Evolutionary conservation across 2,888 invertebrate species (phyloP).

Genomic region (Campoplex capitator): DNA sequence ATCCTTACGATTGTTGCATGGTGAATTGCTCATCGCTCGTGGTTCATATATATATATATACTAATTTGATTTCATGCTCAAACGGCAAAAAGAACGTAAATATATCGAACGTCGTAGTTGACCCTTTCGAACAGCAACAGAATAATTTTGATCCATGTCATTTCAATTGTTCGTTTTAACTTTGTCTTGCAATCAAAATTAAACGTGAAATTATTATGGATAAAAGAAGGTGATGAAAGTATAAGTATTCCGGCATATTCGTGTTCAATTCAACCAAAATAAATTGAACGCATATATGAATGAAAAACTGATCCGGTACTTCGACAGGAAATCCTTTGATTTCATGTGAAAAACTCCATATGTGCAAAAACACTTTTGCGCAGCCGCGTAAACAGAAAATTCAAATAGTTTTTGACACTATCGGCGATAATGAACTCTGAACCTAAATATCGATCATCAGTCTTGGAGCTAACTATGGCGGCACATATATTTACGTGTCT

Average conservation of each 20-base stretch:
- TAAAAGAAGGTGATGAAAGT: neutral
- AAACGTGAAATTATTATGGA: no score
- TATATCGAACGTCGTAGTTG: no score
- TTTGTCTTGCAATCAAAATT: no score
- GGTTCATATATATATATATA: no score
- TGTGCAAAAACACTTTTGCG: neutral
- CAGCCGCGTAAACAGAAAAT: conserved; percentile 34
- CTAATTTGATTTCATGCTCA: no score
- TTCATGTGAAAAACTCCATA: neutral
- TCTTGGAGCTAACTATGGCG: conserved; percentile 35
- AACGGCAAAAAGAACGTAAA: no score
- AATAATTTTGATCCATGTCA: no score
- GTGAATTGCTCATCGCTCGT: no score
- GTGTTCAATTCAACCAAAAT: neutral
- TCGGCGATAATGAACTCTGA: conserved; percentile 74
- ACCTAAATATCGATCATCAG: conserved; percentile 76
- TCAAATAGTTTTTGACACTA: conserved; percentile 56
- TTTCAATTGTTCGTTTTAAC: no score
- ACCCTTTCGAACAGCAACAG: no score
- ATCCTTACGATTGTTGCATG: no score
- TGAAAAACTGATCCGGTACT: neutral
- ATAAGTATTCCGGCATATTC: neutral
- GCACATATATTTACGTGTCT: neutral
- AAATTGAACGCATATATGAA: neutral
- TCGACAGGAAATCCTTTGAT: neutral